Evolutionary conservation across 2,797 vertebrate genomes (phyloP).

Genomic region (Thripadectes ignobilis): DNA sequence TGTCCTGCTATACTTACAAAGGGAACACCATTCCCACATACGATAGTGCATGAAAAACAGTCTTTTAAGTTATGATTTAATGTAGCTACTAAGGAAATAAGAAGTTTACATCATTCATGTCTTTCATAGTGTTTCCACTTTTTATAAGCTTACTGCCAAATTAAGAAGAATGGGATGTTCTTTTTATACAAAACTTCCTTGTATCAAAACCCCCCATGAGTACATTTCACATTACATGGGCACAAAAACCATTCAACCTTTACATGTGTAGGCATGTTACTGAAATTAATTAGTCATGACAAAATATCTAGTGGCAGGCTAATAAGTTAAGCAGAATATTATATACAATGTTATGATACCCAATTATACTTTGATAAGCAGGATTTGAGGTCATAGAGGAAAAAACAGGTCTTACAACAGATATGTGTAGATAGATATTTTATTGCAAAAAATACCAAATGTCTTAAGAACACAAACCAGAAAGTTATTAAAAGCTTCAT

Average conservation of each 20-base stretch:
- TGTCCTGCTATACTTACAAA: neutral
- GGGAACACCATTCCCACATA: neutral
- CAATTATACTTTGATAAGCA: neutral
- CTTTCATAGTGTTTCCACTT: neutral
- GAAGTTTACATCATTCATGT: neutral
- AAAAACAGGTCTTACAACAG: neutral
- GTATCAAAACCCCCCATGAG: neutral
- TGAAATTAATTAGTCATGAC: neutral
- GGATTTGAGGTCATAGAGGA: neutral
- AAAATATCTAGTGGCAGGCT: neutral
- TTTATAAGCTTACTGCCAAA: neutral
- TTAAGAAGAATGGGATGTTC: neutral
- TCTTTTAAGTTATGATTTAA: neutral
- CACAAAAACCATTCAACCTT: neutral
- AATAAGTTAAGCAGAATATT: neutral
- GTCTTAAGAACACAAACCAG: constrained; percentile 79
- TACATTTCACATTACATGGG: neutral
- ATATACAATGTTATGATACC: neutral
- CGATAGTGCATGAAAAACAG: neutral
- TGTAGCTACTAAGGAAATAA: neutral
- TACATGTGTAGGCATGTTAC: neutral
- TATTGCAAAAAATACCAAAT: constrained; percentile 81
- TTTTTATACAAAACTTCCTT: neutral
- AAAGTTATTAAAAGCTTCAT: constrained; percentile 81
- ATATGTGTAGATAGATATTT: constrained; percentile 56